A percentile compares a stretch with the other conserved stretches of the same genome.
phyloP scores from a whole-genome alignment of 2,113 vertebrate genomes.

The Carassius carassius region DNA sequence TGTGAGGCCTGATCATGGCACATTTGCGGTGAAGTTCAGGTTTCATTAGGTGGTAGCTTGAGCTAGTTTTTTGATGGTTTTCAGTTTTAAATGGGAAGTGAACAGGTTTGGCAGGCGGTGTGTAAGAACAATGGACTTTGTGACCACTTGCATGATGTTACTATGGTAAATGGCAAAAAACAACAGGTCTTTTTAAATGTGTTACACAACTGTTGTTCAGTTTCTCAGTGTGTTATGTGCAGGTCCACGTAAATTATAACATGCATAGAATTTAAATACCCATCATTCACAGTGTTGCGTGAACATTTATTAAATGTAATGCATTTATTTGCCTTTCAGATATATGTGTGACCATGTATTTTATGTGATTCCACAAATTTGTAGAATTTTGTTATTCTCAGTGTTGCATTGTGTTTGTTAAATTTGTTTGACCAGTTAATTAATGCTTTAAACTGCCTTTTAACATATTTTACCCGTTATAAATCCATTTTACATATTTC shows the following conservation, averaged over 20 bases:
- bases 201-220: background rate
- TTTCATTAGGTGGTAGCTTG: background rate
- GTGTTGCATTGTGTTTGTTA: background rate
- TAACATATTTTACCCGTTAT: background rate
- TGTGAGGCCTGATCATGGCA: constrained; percentile 8
- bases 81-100: background rate
- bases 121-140: background rate
- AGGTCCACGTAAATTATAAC: background rate
- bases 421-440: background rate
- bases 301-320: background rate
- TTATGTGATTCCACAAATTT: background rate
- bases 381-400: background rate
- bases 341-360: background rate
- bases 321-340: no score
- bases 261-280: no score
- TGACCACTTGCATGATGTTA: background rate
- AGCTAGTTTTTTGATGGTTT: background rate
- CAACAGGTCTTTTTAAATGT: background rate
- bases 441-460: background rate
- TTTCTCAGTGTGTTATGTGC: background rate
- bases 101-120: background rate
- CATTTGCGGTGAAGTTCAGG: background rate
- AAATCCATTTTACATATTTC: background rate
- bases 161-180: background rate
- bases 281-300: background rate